Base-by-base conservation (phyloP, 1,140 invertebrate species). In the Chrysomallon squamiferum region DNA sequence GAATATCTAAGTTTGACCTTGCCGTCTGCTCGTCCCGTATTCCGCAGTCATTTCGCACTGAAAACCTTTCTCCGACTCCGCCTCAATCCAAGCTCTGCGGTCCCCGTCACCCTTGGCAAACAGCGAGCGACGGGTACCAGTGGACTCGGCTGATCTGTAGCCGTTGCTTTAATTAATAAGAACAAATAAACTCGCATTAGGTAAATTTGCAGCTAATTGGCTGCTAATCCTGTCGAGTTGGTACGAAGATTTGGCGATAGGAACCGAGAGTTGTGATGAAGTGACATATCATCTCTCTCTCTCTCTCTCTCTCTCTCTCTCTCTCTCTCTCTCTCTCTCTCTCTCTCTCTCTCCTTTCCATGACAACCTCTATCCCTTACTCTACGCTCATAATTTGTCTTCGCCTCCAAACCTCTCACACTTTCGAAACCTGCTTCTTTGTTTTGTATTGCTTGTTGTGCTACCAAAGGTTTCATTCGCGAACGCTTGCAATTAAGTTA, bases 291-390 rank as follows among this genome's bases (percentile, higher is more conserved):
- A n/a, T 60, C 22, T 45, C 38, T 60, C 35, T 6, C 38, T 27
- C 20, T 41, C 38, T 45, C 38, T 43, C 25, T 60, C 20, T 2
- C 38, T 60, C 25, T 4, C 38, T 60, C 58, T 60, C 38, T 60
- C 58, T 60, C 38, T 45, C 58, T 45, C 38, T 60, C 38, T 43
- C 35, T 59, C 35, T 59, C 35, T 59, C 57, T 59, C 49, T 64
- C 57, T 59, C 33, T 59, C 57, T 59, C 33, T 59, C 57, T 59
- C 33, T 59, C 57, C 13, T 41, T 58, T 7, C 41, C n/a, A 5
- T 29, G 5, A 20, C 49, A 13, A n/a, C 49, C 29, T 52, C 49
- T 52, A 22, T 20, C 20, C 29, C 49, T 9, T n/a, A 11, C 0
- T 52, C n/a, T 22, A 22, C n/a, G 20, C n/a, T 27, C n/a, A 22